These are phyloP conservation scores for Mimumesa dahlbomi DNA, from an alignment of 2,888 invertebrate species.

Conservation along the genomic window DNA sequence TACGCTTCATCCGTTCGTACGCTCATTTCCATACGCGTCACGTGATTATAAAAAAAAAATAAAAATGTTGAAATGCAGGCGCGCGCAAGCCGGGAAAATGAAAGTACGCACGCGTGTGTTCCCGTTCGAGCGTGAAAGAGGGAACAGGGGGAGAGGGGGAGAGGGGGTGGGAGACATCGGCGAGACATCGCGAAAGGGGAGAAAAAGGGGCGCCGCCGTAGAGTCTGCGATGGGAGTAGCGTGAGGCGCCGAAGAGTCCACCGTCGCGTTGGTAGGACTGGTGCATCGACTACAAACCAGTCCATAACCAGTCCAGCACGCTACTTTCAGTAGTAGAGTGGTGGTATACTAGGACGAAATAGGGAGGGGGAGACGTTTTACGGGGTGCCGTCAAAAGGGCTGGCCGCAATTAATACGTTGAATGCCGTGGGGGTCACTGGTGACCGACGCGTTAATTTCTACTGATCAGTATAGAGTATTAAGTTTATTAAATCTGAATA, in stretches of 20 bases:
- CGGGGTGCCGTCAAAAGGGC: slow-evolving; percentile 12
- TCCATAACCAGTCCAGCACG: slow-evolving; percentile 61
- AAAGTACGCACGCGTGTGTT: neutral
- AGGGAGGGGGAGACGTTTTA: slow-evolving; percentile 26
- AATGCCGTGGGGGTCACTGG: too few species aligned
- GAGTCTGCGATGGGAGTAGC: slow-evolving; percentile 69
- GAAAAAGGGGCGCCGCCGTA: slow-evolving; percentile 65
- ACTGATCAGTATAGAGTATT: too few species aligned
- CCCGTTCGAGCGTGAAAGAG: slow-evolving; percentile 14
- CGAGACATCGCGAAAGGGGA: neutral
- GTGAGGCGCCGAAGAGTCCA: slow-evolving; percentile 74
- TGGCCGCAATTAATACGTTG: slow-evolving; percentile 40
- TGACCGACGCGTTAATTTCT: too few species aligned
- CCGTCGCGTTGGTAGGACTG: slow-evolving; percentile 19
- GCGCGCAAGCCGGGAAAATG: neutral
- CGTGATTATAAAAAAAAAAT: neutral
- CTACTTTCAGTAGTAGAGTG: slow-evolving; percentile 35
- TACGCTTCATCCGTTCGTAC: too few species aligned
- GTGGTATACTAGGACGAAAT: slow-evolving; percentile 38
- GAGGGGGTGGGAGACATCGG: neutral
- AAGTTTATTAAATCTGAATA: too few species aligned
- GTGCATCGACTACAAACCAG: slow-evolving; percentile 61
- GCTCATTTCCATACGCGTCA: slow-evolving; percentile 2
- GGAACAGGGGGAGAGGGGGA: neutral
- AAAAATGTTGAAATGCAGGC: neutral